These are phyloP conservation scores for Heterotilapia buettikoferi DNA, from an alignment of 2,113 vertebrate genomes.

Conservation along the genomic window DNA sequence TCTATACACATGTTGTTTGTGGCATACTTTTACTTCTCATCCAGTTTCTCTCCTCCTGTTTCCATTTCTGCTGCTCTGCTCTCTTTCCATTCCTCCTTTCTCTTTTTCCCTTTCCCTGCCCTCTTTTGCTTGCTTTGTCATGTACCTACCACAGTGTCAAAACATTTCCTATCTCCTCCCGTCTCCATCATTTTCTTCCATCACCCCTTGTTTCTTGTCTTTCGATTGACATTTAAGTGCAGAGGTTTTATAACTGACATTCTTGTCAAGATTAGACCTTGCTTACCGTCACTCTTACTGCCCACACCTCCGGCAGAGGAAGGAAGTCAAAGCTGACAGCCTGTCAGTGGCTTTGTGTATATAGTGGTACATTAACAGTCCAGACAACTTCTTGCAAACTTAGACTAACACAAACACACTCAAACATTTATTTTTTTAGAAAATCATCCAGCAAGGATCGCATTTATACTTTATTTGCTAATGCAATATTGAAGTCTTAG, in stretches of 20 bases:
- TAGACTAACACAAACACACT: background rate
- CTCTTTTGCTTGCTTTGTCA: background rate
- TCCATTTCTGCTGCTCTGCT: background rate
- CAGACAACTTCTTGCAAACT: background rate
- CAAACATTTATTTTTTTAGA: background rate
- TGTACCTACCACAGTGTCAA: background rate
- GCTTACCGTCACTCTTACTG: slow-evolving; percentile 1
- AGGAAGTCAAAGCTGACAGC: slow-evolving; percentile 19
- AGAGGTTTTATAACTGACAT: slow-evolving; percentile 13
- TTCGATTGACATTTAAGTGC: background rate
- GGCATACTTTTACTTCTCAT: background rate
- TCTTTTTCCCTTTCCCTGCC: background rate
- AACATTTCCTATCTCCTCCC: background rate
- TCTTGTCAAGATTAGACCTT: slow-evolving; percentile 20
- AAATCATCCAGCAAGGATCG: background rate
- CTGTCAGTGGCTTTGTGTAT: background rate
- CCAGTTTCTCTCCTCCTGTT: background rate
- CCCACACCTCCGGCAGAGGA: slow-evolving; percentile 1
- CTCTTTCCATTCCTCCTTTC: background rate
- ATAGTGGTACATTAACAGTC: background rate
- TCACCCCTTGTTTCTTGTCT: background rate
- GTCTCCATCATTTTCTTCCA: background rate
- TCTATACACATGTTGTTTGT: background rate
- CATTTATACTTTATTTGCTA: background rate
- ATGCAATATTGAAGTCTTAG: background rate